Conservation (phyloP, 1,140 invertebrate genomes). For the Platyura marginata region DNA sequence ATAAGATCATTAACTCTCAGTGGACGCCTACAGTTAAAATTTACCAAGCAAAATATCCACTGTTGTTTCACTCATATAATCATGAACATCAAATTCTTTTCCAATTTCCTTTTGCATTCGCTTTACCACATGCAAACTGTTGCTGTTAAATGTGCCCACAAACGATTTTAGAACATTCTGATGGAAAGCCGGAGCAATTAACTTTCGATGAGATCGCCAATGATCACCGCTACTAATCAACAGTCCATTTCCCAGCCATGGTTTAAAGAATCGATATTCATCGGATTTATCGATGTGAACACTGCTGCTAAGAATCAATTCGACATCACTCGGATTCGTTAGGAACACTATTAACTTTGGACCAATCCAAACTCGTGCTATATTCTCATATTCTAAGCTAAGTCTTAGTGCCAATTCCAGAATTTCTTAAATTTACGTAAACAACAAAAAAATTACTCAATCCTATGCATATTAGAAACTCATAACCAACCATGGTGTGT, state of each 20-base stretch:
- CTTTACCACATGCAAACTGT: constrained; percentile 47
- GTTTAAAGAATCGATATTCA: constrained; percentile 69
- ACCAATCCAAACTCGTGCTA: constrained; percentile 41
- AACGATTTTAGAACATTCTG: constrained; percentile 81
- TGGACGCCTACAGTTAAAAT: too few species aligned
- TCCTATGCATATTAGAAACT: background rate
- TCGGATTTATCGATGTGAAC: constrained; percentile 65
- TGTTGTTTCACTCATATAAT: constrained; percentile 64
- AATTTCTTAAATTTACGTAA: constrained; percentile 19
- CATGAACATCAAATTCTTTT: constrained; percentile 62
- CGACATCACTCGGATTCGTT: constrained; percentile 42
- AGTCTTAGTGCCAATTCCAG: constrained; percentile 25
- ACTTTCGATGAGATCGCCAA: constrained; percentile 69
- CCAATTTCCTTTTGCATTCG: constrained; percentile 42
- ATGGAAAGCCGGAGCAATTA: constrained; percentile 88
- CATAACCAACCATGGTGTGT: constrained; percentile 26
- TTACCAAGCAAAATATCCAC: constrained; percentile 72
- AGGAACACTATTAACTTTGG: constrained; percentile 42
- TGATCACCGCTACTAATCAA: constrained; percentile 65
- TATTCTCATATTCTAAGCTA: constrained; percentile 31
- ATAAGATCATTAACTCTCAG: too few species aligned
- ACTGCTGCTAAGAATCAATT: constrained; percentile 45
- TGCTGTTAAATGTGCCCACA: constrained; percentile 68
- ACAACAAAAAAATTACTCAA: background rate
- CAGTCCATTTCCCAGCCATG: constrained; percentile 77